Evolutionary conservation across 1,140 invertebrate species (phyloP).

Genomic region (Drosophila ogumai): DNA sequence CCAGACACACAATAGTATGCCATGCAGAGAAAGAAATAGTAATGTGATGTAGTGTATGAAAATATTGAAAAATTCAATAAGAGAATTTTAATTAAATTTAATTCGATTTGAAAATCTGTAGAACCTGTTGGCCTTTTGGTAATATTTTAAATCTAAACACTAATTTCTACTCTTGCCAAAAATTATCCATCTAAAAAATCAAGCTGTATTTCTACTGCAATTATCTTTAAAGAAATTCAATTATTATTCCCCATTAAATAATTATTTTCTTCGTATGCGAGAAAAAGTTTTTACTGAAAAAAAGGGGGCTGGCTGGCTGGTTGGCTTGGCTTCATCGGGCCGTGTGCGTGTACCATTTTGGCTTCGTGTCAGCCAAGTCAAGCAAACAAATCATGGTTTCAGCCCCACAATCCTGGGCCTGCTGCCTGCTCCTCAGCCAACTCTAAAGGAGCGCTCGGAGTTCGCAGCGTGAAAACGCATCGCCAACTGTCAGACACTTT

Average conservation of each 20-base stretch:
- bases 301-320: neutral
- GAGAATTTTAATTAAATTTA: no score
- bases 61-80: neutral
- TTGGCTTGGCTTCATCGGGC: neutral
- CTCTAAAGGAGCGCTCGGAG: conserved; percentile 7
- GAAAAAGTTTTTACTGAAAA: conserved; percentile 23
- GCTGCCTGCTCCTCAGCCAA: neutral
- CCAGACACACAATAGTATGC: conserved; percentile 4
- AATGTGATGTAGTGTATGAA: neutral
- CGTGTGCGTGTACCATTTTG: conserved; percentile 32
- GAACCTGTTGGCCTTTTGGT: neutral
- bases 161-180: no score
- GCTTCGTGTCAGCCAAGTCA: conserved; percentile 49
- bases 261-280: conserved; percentile 10
- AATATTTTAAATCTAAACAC: neutral
- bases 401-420: conserved; percentile 1
- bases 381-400: conserved; percentile 51
- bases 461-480: conserved; percentile 67
- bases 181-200: no score
- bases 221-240: neutral
- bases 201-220: no score
- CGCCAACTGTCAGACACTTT: conserved; percentile 77
- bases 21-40: conserved; percentile 19
- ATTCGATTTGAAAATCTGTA: no score
- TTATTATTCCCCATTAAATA: neutral